phyloP scores from a whole-genome alignment of 2,113 vertebrate genomes.

The Gymnarchus niloticus region DNA sequence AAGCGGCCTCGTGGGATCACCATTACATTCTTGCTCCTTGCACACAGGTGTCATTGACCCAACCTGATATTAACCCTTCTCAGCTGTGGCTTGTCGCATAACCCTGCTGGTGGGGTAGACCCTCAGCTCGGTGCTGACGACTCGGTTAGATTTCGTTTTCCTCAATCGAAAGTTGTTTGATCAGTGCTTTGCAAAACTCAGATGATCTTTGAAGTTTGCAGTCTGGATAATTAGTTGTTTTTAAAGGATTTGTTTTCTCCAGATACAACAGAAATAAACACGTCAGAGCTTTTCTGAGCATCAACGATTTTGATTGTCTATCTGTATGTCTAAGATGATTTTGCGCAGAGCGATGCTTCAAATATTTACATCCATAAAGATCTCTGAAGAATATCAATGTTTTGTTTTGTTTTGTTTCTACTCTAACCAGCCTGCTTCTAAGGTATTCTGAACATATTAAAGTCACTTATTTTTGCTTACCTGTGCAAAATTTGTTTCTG shows the following conservation, averaged over 20 bases:
- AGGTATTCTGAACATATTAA: constrained; percentile 11
- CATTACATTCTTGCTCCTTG: background rate
- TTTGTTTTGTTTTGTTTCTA: no score
- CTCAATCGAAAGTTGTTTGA: background rate
- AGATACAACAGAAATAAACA: background rate
- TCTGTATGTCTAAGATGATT: background rate
- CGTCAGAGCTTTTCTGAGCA: background rate
- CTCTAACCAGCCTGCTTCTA: constrained; percentile 15
- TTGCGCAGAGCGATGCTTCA: background rate
- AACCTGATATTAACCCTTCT: background rate
- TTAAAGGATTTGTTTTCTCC: constrained; percentile 7
- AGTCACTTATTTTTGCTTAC: constrained; percentile 38
- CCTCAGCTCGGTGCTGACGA: background rate
- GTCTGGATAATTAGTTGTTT: background rate
- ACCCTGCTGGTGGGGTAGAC: background rate
- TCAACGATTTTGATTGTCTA: background rate
- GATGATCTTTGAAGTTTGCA: background rate
- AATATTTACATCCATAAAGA: background rate
- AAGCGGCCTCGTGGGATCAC: background rate
- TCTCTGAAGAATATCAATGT: background rate
- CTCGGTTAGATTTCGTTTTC: background rate
- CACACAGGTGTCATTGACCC: background rate
- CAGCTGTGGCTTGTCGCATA: background rate
- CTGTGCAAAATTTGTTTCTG: constrained; percentile 48
- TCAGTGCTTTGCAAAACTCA: background rate